Evolutionary conservation across 2,113 vertebrate species (phyloP).

Genomic region (Micronycteris hirsuta): DNA sequence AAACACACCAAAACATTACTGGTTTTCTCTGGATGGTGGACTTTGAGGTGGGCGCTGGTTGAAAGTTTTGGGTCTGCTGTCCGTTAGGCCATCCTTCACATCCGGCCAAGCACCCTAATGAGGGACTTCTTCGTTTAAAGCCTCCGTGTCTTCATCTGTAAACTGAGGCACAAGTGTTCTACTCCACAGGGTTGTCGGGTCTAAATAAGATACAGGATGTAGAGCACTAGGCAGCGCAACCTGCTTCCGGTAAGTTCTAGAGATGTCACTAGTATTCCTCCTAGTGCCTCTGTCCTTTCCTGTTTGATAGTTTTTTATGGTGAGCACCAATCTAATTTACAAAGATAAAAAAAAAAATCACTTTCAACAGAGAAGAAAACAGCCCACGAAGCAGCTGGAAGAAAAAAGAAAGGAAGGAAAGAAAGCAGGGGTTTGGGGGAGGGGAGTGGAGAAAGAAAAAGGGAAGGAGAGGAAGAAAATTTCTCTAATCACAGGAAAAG

Average conservation of each 20-base stretch:
- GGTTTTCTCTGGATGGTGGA: neutral
- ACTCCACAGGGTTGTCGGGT: too few species aligned
- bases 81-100: neutral
- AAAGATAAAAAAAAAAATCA: neutral
- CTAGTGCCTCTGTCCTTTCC: neutral
- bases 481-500: neutral
- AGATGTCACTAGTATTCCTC: neutral
- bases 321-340: neutral
- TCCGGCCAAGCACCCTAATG: neutral
- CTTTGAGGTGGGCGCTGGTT: neutral
- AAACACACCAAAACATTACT: too few species aligned
- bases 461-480: neutral
- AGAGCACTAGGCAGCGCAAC: neutral
- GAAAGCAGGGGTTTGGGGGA: neutral
- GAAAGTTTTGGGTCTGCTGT: neutral
- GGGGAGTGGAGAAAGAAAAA: neutral
- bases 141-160: too few species aligned
- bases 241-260: neutral
- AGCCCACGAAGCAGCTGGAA: neutral
- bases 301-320: neutral
- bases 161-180: neutral
- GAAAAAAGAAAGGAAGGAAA: neutral
- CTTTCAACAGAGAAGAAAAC: neutral
- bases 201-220: neutral
- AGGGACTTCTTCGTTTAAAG: neutral